Conservation (phyloP, 2,113 vertebrate genomes). For the Sula dactylatra region DNA sequence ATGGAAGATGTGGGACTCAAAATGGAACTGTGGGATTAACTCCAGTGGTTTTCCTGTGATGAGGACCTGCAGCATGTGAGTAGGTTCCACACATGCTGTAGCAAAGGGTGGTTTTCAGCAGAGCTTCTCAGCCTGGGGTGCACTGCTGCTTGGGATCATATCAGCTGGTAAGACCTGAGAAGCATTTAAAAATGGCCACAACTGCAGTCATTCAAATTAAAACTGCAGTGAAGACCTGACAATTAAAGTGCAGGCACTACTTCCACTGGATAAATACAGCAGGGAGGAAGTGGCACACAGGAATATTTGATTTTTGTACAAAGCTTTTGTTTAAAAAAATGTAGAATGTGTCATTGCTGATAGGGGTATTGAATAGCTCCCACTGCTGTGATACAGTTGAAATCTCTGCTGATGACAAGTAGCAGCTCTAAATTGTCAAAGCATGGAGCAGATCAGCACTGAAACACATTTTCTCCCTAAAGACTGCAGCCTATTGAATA, state of each 20-base stretch:
- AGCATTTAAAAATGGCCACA: not conserved
- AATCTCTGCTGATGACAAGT: conserved; percentile 18
- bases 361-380: not conserved
- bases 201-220: not conserved
- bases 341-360: not conserved
- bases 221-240: not conserved
- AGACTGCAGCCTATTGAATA: not conserved
- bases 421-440: not conserved
- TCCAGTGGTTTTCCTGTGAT: not conserved
- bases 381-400: not conserved
- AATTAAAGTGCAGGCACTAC: not conserved
- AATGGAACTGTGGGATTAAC: not conserved
- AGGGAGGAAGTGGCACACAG: not conserved
- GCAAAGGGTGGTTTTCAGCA: not conserved
- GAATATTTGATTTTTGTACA: not conserved
- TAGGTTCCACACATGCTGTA: not conserved
- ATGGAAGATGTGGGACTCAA: not conserved
- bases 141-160: not conserved
- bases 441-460: not conserved
- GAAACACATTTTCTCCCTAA: not conserved
- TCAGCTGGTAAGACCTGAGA: not conserved
- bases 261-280: not conserved
- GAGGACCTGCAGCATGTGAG: not conserved
- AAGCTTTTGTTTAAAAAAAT: conserved; percentile 10
- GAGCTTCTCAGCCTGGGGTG: not conserved